phyloP scores from a whole-genome alignment of 2,113 vertebrate genomes.

The Vulpes lagopus region DNA sequence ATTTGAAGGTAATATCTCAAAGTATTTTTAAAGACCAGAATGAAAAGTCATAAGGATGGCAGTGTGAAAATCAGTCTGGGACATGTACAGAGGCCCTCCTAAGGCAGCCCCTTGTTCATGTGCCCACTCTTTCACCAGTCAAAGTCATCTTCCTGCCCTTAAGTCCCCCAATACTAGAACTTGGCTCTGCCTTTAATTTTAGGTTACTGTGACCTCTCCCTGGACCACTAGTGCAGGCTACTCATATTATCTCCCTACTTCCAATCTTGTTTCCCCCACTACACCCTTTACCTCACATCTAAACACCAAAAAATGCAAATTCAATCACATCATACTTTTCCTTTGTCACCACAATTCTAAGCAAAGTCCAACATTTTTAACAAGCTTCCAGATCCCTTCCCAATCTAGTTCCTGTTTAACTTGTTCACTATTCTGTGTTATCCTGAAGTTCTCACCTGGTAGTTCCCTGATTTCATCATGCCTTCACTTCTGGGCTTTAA shows the following conservation, averaged over 20 bases:
- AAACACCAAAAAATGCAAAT: not conserved
- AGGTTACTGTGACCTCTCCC: not conserved
- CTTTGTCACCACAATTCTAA: not conserved
- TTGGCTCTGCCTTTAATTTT: not conserved
- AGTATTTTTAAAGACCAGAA: not conserved
- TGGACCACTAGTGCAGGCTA: not conserved
- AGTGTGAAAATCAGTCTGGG: not conserved
- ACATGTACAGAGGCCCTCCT: not conserved
- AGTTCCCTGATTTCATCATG: not conserved
- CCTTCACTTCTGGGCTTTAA: not conserved
- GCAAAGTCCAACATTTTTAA: not conserved
- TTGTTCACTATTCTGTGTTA: not conserved
- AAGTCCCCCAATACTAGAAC: not conserved
- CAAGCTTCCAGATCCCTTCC: not conserved
- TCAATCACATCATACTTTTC: not conserved
- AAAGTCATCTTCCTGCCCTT: not conserved
- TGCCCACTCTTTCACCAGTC: not conserved
- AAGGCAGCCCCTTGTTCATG: not conserved
- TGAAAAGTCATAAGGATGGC: not conserved
- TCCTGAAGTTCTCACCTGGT: not conserved
- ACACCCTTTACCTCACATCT: not conserved
- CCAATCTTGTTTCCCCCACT: not conserved
- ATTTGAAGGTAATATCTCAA: not conserved
- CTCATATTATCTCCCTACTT: not conserved
- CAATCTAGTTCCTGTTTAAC: not conserved